Base-by-base conservation (phyloP, 2,888 invertebrate species). In the Chalcis sispes region DNA sequence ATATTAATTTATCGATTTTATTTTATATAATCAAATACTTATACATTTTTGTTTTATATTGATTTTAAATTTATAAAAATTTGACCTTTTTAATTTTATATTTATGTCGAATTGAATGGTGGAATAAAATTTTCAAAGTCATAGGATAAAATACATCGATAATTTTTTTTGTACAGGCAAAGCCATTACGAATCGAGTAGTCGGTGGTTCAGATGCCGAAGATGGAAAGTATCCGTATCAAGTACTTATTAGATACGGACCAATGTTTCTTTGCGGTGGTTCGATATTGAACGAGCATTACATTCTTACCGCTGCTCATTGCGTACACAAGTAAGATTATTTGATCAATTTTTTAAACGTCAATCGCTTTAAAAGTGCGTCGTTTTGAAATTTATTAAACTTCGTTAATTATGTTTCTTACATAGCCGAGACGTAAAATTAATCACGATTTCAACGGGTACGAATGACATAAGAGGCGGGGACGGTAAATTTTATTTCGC, bases 181-280 rank as follows among this genome's bases (percentile, higher is more conserved):
- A 1, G 25, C 46, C 25, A 10, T 54, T 13, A n/a, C 46, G 10
- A 18, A 8, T 20, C 18, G 62, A 29, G 48, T 62, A 2, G 62
- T 62, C 0, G 62, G 62, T 2, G 62, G 62, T 2, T 15, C n/a
- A 18, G 29, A 62, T 27, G 62, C 62, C 2, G 8, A 1, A 5
- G 48, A 48, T 18, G 62, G 62, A 7, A 62, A 62, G 29, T 62
- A 62, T 48, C 48, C 62, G 2, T 48, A 48, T 18, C 62, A 62
- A 18, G 62, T 48, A 1, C 10, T 18, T 8, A 15, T 62, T 2
- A 62, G 46, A 46, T 61, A 61, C 18, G 62, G 29, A 8, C 8
- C 29, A n/a, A 29, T 7, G 18, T 62, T 48, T 2, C 25, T 48
- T 10, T 62, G 62, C 7, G 27, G 62, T 27, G 62, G 48, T 20